These are phyloP conservation scores for Tetragnatha montana DNA, from an alignment of 2,888 invertebrate species.

Conservation along the genomic window DNA sequence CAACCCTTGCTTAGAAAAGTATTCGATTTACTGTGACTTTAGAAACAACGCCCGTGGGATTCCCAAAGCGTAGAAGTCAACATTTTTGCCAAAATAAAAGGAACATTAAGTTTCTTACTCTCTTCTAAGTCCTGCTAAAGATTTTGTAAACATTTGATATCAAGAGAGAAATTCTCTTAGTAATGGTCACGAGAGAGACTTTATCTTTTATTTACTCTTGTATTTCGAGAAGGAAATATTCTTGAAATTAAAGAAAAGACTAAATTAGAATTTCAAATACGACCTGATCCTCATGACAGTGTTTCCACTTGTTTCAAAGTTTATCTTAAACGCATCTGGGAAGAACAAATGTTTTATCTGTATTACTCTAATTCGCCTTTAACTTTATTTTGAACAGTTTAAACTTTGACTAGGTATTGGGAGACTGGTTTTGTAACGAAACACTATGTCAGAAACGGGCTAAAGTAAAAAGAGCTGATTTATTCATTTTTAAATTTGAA, in stretches of 20 bases:
- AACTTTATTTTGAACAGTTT: too few relatives aligned
- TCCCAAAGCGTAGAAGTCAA: constrained; percentile 21
- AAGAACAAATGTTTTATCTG: neutral
- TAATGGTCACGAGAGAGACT: constrained; percentile 30
- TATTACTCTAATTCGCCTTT: neutral
- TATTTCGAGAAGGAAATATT: neutral
- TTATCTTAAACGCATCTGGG: neutral
- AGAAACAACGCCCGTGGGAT: constrained; percentile 15
- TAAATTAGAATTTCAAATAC: neutral
- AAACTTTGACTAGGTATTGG: too few relatives aligned
- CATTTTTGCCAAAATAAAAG: constrained; percentile 19
- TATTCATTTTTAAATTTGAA: too few relatives aligned
- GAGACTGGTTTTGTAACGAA: too few relatives aligned
- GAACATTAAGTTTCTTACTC: neutral
- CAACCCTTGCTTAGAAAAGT: constrained; percentile 21
- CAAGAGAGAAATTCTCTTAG: constrained; percentile 9
- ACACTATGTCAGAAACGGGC: too few relatives aligned
- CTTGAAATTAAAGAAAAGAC: neutral
- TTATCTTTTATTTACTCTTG: constrained; percentile 35
- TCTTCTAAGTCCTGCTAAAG: neutral
- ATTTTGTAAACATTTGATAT: constrained; percentile 13
- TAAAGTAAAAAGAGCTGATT: too few relatives aligned
- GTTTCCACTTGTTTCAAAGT: neutral
- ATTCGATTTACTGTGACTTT: constrained; percentile 1
- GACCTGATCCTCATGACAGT: neutral